Evolutionary conservation across 2,888 invertebrate genomes (phyloP), one percentile per base, ranked within the genome.

Genomic region (Spodoptera picta): DNA sequence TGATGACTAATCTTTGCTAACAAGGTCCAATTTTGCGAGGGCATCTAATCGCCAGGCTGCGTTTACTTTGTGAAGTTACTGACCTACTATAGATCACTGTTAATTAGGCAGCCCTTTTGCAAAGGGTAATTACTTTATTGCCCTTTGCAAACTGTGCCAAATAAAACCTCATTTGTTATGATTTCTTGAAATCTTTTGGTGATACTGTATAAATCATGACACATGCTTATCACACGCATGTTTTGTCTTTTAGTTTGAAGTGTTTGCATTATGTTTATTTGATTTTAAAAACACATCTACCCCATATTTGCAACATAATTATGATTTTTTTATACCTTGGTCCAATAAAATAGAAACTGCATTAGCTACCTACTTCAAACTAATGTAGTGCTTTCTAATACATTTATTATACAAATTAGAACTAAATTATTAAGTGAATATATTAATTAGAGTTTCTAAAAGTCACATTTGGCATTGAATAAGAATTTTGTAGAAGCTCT

Each of bases 1-100:
- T 84, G 90, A 90, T 90, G 90, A 90, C 90, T 90, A 90, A 90
- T 90, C 83, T 79, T 54, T 65, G 74, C 66, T 82, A 83, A 74
- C 83, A 83, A 85, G 86, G 84, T 83, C 81, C 78, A 81, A 77
- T 81, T 80, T 75, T 65, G 77, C 72, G 73, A 71, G 60, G 71
- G 67, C 65, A 75, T 69, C 69, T 77, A 73, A 72, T 65, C 65
- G 46, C 58, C 69, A 73, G 65, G 65, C 62, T 46, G 56, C 72
- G 60, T 77, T 68, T 75, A 65, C 36, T 59, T 65, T 70, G 53
- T 60, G 42, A 66, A 71, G 64, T 74, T 75, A 73, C 69, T 77
- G 76, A 77, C 79, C 79, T 80, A 80, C 80, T 78, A 79, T 78
- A 73, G 69, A 77, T 77, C 52, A 64, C 61, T 55, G 59, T 69